phyloP scores from a whole-genome alignment of 2,888 invertebrate species.

The Cynaeus angustus region DNA sequence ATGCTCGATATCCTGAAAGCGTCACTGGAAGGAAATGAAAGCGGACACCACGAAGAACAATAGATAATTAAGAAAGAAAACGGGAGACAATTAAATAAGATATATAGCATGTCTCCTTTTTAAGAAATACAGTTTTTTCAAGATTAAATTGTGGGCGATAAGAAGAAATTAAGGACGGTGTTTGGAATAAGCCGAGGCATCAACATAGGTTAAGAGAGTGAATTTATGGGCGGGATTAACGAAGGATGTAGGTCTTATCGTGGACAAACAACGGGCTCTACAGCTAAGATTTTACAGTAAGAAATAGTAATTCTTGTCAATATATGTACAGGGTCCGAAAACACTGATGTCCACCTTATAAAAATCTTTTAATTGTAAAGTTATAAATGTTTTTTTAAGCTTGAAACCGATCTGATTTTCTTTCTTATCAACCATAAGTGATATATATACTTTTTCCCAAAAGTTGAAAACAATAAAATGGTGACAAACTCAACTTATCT shows the following conservation, averaged over 20 bases:
- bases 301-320: too few relatives aligned
- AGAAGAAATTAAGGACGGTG: slow-evolving; percentile 26
- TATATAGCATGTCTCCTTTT: slow-evolving; percentile 31
- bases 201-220: slow-evolving; percentile 15
- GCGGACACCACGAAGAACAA: slow-evolving; percentile 35
- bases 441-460: too few relatives aligned
- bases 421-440: too few relatives aligned
- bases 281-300: too few relatives aligned
- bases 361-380: too few relatives aligned
- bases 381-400: too few relatives aligned
- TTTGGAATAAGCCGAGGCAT: slow-evolving; percentile 15
- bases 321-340: too few relatives aligned
- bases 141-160: slow-evolving; percentile 34
- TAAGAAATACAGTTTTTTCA: slow-evolving; percentile 29
- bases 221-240: slow-evolving; percentile 9
- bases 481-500: too few relatives aligned
- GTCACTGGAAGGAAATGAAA: slow-evolving; percentile 29
- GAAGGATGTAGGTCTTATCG: slow-evolving; percentile 1
- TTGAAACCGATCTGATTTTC: too few relatives aligned
- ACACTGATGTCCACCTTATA: too few relatives aligned
- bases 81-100: slow-evolving; percentile 41
- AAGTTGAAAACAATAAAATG: too few relatives aligned
- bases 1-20: slow-evolving; percentile 34
- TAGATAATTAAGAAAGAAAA: slow-evolving; percentile 45
- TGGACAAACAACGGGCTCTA: slow-evolving; percentile 1